Conservation (phyloP, 2,888 invertebrate genomes). For the Tryphoninae sp. region DNA sequence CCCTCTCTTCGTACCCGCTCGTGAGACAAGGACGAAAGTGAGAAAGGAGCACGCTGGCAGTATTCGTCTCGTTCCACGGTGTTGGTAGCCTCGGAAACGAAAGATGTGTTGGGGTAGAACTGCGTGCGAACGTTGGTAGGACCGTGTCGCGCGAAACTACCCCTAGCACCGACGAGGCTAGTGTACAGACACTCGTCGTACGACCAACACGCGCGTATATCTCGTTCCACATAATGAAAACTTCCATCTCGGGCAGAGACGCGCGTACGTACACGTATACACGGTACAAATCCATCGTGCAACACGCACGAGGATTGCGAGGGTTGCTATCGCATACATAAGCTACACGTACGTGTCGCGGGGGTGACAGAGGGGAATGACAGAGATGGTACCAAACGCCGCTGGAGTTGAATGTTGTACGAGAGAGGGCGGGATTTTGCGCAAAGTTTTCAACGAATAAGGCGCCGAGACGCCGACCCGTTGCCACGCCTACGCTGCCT, state of each 20-base stretch:
- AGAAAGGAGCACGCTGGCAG: conserved; percentile 39
- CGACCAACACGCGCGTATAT: conserved; percentile 18
- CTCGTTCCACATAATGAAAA: conserved; percentile 10
- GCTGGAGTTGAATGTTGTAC: conserved; percentile 54
- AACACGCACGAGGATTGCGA: conserved; percentile 42
- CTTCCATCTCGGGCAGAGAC: conserved; percentile 48
- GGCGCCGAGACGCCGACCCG: conserved; percentile 78
- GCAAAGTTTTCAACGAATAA: conserved; percentile 81
- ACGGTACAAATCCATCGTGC: conserved; percentile 21
- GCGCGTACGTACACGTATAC: conserved; percentile 31
- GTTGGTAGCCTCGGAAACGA: conserved; percentile 16
- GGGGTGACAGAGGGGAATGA: conserved; percentile 60
- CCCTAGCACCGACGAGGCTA: neutral
- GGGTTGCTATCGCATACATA: conserved; percentile 47
- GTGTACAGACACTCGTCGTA: neutral
- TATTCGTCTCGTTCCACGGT: neutral
- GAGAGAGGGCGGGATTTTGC: conserved; percentile 74
- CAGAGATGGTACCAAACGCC: conserved; percentile 46
- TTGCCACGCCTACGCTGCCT: conserved; percentile 80
- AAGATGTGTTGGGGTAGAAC: conserved; percentile 24
- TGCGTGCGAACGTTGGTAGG: neutral
- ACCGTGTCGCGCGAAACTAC: neutral
- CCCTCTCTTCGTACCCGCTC: conserved; percentile 12
- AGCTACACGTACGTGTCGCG: conserved; percentile 36
- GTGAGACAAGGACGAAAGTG: conserved; percentile 38